Conservation (phyloP, 2,797 vertebrate species). For the Propithecus perrieri region DNA sequence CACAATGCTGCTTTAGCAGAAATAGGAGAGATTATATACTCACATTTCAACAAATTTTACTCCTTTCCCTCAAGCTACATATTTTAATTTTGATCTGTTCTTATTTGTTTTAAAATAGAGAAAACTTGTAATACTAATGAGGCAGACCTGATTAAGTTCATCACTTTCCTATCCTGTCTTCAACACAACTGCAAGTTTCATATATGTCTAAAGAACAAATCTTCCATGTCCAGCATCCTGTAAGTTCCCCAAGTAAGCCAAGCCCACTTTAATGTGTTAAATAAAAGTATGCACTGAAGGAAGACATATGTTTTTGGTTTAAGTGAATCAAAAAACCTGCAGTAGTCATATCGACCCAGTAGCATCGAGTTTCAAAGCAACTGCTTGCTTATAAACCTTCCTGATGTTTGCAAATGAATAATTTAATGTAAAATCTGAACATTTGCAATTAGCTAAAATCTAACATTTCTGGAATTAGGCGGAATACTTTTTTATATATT, state of each 20-base stretch:
- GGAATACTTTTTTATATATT: not conserved
- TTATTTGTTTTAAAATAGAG: conserved; percentile 89
- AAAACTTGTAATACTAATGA: conserved; percentile 85
- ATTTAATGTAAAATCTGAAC: conserved; percentile 22
- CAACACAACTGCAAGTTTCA: conserved; percentile 87
- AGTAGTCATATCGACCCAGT: not conserved
- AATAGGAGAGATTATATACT: conserved; percentile 85
- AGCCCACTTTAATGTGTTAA: conserved; percentile 44
- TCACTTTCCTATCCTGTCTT: conserved; percentile 87
- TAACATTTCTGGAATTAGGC: conserved; percentile 27
- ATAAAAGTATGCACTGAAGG: conserved; percentile 4
- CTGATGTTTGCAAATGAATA: conserved; percentile 58
- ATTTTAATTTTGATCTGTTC: conserved; percentile 90
- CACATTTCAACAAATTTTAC: conserved; percentile 74
- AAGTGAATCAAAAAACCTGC: conserved; percentile 22
- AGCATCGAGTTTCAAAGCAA: conserved; percentile 17
- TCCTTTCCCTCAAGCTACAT: conserved; percentile 80
- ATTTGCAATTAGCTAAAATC: conserved; percentile 48
- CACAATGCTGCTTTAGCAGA: conserved; percentile 64
- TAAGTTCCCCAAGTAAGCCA: conserved; percentile 31
- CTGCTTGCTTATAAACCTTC: conserved; percentile 46
- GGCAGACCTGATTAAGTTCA: conserved; percentile 89
- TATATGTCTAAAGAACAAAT: conserved; percentile 87
- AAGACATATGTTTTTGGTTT: not conserved
- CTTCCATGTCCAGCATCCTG: not conserved